Evolutionary conservation across 2,113 vertebrate species (phyloP).

Genomic region (Corydoras maculifer): DNA sequence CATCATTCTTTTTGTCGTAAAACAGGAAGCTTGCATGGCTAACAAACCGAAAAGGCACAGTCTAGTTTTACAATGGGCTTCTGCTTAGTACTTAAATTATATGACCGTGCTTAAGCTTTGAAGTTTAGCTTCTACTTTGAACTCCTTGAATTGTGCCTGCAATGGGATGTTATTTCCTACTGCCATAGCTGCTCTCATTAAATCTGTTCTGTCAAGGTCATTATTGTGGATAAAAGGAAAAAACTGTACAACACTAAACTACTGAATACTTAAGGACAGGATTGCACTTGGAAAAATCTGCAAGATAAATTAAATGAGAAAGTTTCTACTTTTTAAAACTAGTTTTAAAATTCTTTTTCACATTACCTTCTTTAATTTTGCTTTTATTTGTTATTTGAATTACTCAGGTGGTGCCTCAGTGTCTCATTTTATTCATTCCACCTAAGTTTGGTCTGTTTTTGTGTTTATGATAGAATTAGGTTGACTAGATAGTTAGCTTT

Average conservation of each 20-base stretch:
- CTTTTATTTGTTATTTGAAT: no score
- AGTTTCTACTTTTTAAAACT: no score
- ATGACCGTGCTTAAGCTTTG: conserved; percentile 6
- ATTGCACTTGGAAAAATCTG: conserved; percentile 4
- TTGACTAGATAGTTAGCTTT: no score
- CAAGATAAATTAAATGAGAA: no score
- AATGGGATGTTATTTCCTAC: conserved; percentile 12
- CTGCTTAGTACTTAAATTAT: conserved; percentile 4
- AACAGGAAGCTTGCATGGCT: conserved; percentile 4
- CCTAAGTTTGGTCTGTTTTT: no score
- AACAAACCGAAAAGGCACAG: conserved; percentile 4
- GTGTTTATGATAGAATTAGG: no score
- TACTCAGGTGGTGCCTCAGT: no score
- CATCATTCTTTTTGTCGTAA: no score
- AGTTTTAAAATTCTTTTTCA: no score
- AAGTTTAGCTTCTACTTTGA: conserved; percentile 27
- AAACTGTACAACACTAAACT: conserved; percentile 12
- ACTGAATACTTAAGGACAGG: conserved; percentile 9
- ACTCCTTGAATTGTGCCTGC: not conserved
- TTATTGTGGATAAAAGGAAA: conserved; percentile 9
- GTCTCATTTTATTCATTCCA: no score
- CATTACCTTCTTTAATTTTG: no score
- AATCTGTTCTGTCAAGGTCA: conserved; percentile 26
- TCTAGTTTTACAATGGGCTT: conserved; percentile 9
- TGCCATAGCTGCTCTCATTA: conserved; percentile 11